Percentiles rank a stretch among this genome's conserved stretches.
These are phyloP conservation scores for Dendrolimus kikuchii DNA, from an alignment of 1,140 invertebrate genomes.

Conservation along the genomic window DNA sequence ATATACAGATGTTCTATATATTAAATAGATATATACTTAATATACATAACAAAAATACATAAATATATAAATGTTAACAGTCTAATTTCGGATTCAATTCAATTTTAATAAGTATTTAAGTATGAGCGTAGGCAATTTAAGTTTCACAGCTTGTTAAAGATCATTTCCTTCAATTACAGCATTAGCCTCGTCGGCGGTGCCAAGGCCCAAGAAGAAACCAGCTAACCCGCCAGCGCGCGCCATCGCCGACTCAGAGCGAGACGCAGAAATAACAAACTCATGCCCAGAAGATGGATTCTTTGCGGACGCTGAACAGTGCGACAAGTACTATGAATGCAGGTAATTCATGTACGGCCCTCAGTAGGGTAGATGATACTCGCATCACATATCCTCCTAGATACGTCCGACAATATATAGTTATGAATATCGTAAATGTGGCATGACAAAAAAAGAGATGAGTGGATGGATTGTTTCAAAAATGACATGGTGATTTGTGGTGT, in stretches of 20 bases:
- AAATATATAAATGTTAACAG: no score
- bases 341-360: constrained; percentile 20
- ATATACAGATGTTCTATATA: no score
- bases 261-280: constrained; percentile 69
- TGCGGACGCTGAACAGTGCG: constrained; percentile 89
- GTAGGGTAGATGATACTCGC: not conserved
- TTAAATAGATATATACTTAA: no score
- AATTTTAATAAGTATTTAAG: no score
- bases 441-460: no score
- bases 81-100: no score
- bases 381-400: not conserved
- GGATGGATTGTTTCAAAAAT: no score
- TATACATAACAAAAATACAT: no score
- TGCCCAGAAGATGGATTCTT: constrained; percentile 92
- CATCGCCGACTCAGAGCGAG: constrained; percentile 33
- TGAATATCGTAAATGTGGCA: no score
- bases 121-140: not conserved
- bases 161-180: constrained; percentile 26
- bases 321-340: constrained; percentile 91
- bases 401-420: not conserved
- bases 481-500: no score
- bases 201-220: constrained; percentile 49
- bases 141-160: constrained; percentile 3
- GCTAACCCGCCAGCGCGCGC: constrained; percentile 39
- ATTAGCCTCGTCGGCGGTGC: constrained; percentile 45